A percentile compares a stretch with the other conserved stretches of the same genome.
These are phyloP conservation scores for Andrena chrysosceles DNA, from an alignment of 2,888 invertebrate genomes.

Conservation along the genomic window DNA sequence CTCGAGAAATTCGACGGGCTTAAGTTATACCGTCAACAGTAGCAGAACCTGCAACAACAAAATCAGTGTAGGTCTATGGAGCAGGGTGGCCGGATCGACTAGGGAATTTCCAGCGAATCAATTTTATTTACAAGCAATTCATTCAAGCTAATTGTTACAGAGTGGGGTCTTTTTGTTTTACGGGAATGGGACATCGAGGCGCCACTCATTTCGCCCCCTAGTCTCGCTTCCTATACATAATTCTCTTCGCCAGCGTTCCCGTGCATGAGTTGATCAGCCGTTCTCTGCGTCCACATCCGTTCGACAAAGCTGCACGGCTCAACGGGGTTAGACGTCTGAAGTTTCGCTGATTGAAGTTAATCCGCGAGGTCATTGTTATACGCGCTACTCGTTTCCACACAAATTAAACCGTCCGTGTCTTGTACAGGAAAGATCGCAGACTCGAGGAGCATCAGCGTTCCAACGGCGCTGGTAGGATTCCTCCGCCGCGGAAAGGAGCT, in stretches of 20 bases:
- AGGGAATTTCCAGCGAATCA: conserved; percentile 4
- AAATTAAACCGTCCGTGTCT: conserved; percentile 53
- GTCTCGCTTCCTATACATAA: conserved; percentile 14
- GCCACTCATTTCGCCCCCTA: neutral
- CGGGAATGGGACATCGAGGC: neutral
- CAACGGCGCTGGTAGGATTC: neutral
- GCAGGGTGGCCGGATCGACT: too few species aligned
- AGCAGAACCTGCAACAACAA: conserved; percentile 61
- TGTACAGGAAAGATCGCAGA: conserved; percentile 38
- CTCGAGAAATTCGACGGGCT: conserved; percentile 32
- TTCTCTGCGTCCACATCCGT: conserved; percentile 47
- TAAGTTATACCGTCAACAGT: conserved; percentile 29
- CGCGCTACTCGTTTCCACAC: conserved; percentile 65
- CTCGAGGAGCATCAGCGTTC: neutral
- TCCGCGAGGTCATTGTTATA: conserved; percentile 76
- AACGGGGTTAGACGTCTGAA: conserved; percentile 67
- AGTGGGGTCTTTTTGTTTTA: neutral
- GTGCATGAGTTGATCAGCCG: conserved; percentile 10
- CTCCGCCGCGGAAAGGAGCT: conserved; percentile 5
- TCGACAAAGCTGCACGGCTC: conserved; percentile 34
- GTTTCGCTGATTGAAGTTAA: conserved; percentile 80
- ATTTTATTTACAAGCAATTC: conserved; percentile 18
- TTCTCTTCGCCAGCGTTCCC: conserved; percentile 29
- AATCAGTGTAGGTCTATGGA: conserved; percentile 29
- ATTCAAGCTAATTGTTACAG: too few species aligned